These are phyloP conservation scores for Achatina immaculata DNA, from an alignment of 1,140 invertebrate species.

Conservation along the genomic window DNA sequence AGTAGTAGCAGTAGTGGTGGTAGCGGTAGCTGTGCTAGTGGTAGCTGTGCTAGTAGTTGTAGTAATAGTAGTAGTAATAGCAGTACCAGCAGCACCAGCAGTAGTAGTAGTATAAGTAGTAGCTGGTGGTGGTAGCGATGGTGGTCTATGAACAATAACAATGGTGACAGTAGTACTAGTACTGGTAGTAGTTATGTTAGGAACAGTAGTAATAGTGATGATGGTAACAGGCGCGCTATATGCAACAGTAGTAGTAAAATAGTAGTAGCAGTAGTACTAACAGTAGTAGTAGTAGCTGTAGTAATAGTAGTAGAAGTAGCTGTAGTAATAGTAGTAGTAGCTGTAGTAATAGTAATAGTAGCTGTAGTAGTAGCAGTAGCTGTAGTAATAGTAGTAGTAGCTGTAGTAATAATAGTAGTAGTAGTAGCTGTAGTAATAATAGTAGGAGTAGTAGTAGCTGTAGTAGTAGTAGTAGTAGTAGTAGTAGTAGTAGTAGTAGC, in stretches of 20 bases:
- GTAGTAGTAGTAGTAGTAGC: slow-evolving; percentile 20
- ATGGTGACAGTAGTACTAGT: slow-evolving; percentile 4
- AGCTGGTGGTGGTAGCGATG: too few species aligned
- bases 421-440: slow-evolving; percentile 3
- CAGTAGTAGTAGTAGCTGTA: neutral
- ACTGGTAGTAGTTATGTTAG: neutral
- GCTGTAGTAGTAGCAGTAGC: neutral
- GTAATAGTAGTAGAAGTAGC: neutral
- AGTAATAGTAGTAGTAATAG: slow-evolving; percentile 6
- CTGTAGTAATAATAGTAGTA: slow-evolving; percentile 13
- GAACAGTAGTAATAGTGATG: slow-evolving; percentile 12
- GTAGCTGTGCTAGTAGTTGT: neutral
- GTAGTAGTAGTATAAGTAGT: slow-evolving; percentile 24
- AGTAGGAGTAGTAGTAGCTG: slow-evolving; percentile 7
- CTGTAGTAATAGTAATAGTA: too few species aligned
- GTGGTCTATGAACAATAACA: too few species aligned
- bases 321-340: slow-evolving; percentile 2
- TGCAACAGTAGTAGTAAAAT: slow-evolving; percentile 11
- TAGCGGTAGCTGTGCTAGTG: neutral
- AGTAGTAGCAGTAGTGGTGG: neutral
- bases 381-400: slow-evolving; percentile 4
- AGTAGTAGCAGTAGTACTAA: neutral
- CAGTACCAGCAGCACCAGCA: neutral
- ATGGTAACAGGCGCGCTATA: neutral
- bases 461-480: slow-evolving; percentile 21